A percentile compares a stretch with the other conserved stretches of the same genome.
Evolutionary conservation across 1,140 invertebrate genomes (phyloP).

Genomic region (Drosophila orosa): DNA sequence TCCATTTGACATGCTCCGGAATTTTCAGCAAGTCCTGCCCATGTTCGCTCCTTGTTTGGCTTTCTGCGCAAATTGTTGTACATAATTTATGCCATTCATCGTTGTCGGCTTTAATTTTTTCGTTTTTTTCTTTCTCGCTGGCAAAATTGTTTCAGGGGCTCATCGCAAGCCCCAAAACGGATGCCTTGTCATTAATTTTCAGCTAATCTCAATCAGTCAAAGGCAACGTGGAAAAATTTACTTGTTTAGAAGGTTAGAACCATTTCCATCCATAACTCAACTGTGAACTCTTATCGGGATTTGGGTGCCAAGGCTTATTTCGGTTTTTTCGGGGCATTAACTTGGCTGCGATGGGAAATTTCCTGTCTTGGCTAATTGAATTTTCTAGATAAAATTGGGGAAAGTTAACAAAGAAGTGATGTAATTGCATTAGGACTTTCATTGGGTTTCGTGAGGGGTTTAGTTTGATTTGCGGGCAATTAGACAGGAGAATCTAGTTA

Average conservation of each 20-base stretch:
- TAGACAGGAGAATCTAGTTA: not conserved
- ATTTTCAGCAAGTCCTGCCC: slow-evolving; percentile 34
- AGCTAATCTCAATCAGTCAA: slow-evolving; percentile 70
- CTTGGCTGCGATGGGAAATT: slow-evolving; percentile 13
- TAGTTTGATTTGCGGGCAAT: not conserved
- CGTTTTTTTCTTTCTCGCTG: slow-evolving; percentile 2
- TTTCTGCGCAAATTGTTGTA: slow-evolving; percentile 40
- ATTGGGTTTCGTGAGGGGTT: not conserved
- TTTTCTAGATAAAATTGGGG: slow-evolving; percentile 7
- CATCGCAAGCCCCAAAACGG: slow-evolving; percentile 28
- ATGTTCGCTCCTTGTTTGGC: slow-evolving; percentile 14
- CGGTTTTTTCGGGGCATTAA: slow-evolving; percentile 16
- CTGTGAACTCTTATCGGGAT: slow-evolving; percentile 44
- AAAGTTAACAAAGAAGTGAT: slow-evolving; percentile 22
- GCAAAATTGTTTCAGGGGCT: slow-evolving; percentile 30
- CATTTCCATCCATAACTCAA: slow-evolving; percentile 38
- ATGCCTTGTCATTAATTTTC: slow-evolving; percentile 62
- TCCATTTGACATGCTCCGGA: slow-evolving; percentile 47
- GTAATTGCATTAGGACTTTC: slow-evolving; percentile 9
- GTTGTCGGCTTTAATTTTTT: slow-evolving; percentile 27
- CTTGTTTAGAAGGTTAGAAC: not conserved
- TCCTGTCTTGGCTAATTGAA: slow-evolving; percentile 40
- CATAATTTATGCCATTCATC: slow-evolving; percentile 48
- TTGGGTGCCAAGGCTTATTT: slow-evolving; percentile 51
- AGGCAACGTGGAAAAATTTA: slow-evolving; percentile 11